These are phyloP conservation scores for Cyprinodon variegatus DNA, from an alignment of 2,113 vertebrate genomes.

Conservation along the genomic window DNA sequence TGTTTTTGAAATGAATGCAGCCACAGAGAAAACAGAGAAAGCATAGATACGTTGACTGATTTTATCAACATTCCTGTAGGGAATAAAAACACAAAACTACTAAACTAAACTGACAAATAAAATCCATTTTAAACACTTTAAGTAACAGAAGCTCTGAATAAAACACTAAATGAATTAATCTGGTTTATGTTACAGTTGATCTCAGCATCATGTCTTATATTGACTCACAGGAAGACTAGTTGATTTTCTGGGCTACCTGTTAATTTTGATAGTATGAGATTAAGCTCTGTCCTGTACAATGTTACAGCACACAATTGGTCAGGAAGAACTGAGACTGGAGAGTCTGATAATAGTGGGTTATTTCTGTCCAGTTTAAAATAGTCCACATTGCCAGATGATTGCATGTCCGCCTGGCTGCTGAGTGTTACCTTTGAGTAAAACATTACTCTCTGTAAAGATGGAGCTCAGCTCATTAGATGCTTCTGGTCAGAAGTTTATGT, in stretches of 20 bases:
- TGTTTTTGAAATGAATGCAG: too few relatives aligned
- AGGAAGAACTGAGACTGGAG: background rate
- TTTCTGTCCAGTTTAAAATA: slow-evolving; percentile 29
- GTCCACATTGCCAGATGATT: slow-evolving; percentile 41
- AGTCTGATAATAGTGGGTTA: slow-evolving; percentile 21
- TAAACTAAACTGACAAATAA: background rate
- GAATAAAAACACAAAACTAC: background rate
- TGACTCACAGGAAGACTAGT: background rate
- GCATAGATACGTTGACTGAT: background rate
- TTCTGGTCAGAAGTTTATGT: background rate
- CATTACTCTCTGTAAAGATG: slow-evolving; percentile 22
- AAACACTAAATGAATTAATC: background rate
- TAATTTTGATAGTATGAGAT: background rate
- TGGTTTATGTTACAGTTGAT: background rate
- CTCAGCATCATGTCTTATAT: background rate
- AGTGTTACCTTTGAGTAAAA: slow-evolving; percentile 16
- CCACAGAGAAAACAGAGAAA: background rate
- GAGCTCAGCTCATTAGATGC: background rate
- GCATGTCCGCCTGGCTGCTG: slow-evolving; percentile 13
- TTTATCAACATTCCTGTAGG: background rate
- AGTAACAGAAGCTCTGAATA: background rate
- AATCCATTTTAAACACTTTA: background rate
- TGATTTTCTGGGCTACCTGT: background rate
- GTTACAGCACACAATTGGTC: background rate
- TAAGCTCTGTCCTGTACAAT: background rate